These are phyloP conservation scores for Dasyurus viverrinus DNA, from an alignment of 2,113 vertebrate species.

Conservation along the genomic window DNA sequence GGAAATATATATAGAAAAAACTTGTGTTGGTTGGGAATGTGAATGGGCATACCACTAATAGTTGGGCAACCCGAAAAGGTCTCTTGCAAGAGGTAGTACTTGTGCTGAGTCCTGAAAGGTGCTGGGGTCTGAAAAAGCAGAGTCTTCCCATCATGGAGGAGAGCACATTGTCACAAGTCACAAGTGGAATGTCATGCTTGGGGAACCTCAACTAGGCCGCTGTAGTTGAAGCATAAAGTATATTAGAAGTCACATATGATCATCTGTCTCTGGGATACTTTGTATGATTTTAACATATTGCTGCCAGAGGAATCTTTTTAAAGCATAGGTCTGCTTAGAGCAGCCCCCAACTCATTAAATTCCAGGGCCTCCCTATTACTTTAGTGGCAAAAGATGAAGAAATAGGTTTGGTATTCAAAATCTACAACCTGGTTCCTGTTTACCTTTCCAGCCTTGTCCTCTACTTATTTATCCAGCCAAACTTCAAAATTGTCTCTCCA, in stretches of 20 bases:
- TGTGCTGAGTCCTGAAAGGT: not conserved
- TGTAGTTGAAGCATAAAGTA: not conserved
- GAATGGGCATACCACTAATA: not conserved
- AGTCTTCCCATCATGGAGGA: not conserved
- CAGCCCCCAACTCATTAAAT: not conserved
- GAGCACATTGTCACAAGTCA: not conserved
- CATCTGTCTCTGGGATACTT: not conserved
- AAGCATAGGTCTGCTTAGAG: too few relatives aligned
- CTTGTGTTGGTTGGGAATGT: too few relatives aligned
- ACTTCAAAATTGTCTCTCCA: too few relatives aligned
- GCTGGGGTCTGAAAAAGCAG: not conserved
- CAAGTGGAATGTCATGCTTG: not conserved
- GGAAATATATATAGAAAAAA: not conserved
- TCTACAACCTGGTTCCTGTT: not conserved
- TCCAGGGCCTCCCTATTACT: too few relatives aligned
- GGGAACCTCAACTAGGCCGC: not conserved
- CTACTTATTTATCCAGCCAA: too few relatives aligned
- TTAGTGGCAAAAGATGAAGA: too few relatives aligned
- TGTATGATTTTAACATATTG: too few relatives aligned
- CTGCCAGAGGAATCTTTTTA: too few relatives aligned
- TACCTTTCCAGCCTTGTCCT: not conserved
- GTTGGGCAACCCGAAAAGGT: not conserved
- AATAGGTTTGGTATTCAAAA: not conserved
- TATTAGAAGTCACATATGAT: not conserved
- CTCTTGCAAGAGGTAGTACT: too few relatives aligned